phyloP scores from a whole-genome alignment of 2,888 invertebrate genomes.

The Gryllus longicercus region DNA sequence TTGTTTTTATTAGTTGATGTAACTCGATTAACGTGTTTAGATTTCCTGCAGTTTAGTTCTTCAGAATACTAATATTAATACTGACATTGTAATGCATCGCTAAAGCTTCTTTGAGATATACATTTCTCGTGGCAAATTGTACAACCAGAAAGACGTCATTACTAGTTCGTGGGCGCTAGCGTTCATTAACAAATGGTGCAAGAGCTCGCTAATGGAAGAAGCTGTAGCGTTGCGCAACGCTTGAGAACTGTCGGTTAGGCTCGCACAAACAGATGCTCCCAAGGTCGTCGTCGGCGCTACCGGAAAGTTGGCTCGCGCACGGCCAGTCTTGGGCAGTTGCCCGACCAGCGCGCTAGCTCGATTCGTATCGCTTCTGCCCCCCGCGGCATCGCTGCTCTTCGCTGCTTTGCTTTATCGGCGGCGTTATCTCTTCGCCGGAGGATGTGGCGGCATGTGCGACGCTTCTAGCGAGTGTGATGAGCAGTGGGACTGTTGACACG shows the following conservation, averaged over 20 bases:
- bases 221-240: neutral
- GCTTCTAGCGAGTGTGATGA: neutral
- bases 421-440: neutral
- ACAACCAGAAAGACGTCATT: no score
- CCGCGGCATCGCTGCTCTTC: neutral
- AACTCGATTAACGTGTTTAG: no score
- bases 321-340: conserved; percentile 17
- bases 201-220: neutral
- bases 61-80: no score
- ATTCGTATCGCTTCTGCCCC: no score
- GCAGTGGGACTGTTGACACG: neutral
- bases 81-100: no score
- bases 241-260: neutral
- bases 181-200: no score
- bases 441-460: neutral
- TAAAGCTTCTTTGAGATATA: no score
- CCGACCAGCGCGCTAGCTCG: neutral
- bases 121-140: no score
- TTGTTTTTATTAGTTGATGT: no score
- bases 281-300: neutral
- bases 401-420: neutral
- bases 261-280: neutral
- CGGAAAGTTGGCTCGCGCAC: neutral
- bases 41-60: no score
- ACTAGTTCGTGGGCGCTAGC: no score